Percentiles rank a stretch among this genome's conserved stretches.
These are phyloP conservation scores for Lota lota DNA, from an alignment of 2,113 vertebrate species.

Conservation along the genomic window DNA sequence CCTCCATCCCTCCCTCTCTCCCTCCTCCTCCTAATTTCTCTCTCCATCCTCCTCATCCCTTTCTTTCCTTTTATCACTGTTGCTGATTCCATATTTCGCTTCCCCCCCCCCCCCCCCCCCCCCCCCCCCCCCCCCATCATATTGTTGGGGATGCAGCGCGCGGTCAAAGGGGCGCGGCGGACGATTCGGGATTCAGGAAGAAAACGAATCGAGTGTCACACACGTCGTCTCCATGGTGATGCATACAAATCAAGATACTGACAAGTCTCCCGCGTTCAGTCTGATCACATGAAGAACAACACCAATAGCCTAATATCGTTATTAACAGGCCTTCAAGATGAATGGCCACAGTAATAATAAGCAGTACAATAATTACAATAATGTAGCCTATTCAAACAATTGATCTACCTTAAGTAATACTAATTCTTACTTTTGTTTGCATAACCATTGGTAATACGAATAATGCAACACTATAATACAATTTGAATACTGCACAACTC, in stretches of 20 bases:
- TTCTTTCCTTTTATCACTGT: constrained; percentile 23
- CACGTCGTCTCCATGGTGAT: constrained; percentile 33
- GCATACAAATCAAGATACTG: constrained; percentile 40
- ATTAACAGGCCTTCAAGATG: neutral
- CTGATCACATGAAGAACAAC: neutral
- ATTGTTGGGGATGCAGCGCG: constrained; percentile 73
- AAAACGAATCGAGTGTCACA: constrained; percentile 15
- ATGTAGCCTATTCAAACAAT: neutral
- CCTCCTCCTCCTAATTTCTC: constrained; percentile 9
- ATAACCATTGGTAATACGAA: neutral
- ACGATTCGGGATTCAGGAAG: constrained; percentile 53
- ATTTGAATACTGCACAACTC: neutral
- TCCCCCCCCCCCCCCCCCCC: constrained; percentile 30
- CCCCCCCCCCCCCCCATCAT: constrained; percentile 39
- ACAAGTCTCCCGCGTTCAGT: constrained; percentile 8
- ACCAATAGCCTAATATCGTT: neutral
- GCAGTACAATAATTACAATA: neutral
- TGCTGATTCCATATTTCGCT: too few species aligned
- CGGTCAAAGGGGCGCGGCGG: constrained; percentile 74
- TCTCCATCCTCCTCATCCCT: constrained; percentile 15
- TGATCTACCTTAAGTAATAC: neutral
- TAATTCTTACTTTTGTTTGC: neutral
- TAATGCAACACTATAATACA: neutral
- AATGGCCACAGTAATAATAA: neutral
- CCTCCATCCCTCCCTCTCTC: constrained; percentile 23